Base-by-base conservation (phyloP, 2,797 vertebrate genomes). In the Crocidura indochinensis region DNA sequence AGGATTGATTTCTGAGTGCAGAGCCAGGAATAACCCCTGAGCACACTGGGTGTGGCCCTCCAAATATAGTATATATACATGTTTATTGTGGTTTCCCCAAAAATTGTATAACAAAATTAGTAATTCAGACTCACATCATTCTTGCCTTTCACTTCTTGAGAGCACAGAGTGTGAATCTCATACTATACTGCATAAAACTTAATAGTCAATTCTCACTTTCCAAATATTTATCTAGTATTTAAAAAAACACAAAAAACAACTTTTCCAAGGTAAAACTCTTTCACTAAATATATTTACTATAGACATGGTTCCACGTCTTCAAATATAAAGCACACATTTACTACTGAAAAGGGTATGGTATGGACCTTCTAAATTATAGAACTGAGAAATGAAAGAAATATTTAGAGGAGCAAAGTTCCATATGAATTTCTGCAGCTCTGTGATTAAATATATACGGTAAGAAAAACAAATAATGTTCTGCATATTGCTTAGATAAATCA, bases 251-350 rank as follows among this genome's bases (percentile, higher is more conserved):
- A 86, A n/a, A 6, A 56, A 68, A 65, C 44, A 62, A 49, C 38
- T 26, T 93, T 76, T 67, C 47, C 20, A 51, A 19, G n/a, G 14
- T 2, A 83, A 77, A 67, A 78, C 14, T n/a, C 44, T 90, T 71
- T 78, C n/a, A 73, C 8, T 49, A 68, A 78, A 4, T 20, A 53
- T 78, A 79, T 31, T 87, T 67, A 60, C 74, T 12, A 72, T 24
- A 67, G 38, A 29, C 24, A 64, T 47, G 49, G 77, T 19, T 91
- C 2, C 73, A 31, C 60, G 78, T 82, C 26, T 93, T 83, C 73
- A 87, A 74, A 62, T 84, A 83, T 27, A 49, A 31, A 74, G 44
- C 20, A 83, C 26, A 78, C 29, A 91, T 8, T 26, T 14, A 74
- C 26, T 22, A 56, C 53, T 19, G 51, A 38, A 38, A 38, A 38